A percentile compares a stretch with the other conserved stretches of the same genome.
Evolutionary conservation across 2,797 vertebrate genomes (phyloP).

Genomic region (Rhinogobio ventralis): DNA sequence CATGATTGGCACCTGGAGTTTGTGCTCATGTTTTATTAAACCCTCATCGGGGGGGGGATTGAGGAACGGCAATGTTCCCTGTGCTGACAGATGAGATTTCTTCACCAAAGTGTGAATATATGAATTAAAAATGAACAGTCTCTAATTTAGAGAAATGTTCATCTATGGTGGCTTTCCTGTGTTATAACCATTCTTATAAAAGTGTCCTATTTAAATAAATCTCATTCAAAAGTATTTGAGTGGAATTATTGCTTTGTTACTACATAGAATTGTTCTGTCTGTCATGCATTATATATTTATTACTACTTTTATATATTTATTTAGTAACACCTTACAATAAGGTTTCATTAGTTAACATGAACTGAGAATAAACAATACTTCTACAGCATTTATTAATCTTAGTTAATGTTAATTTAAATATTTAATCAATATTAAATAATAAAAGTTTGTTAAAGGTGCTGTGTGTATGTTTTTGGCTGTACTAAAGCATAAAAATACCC

Average conservation of each 20-base stretch:
- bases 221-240: slow-evolving; percentile 54
- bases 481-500: too few relatives aligned
- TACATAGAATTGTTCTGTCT: not conserved
- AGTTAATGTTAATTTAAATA: not conserved
- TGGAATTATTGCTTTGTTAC: not conserved
- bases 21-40: slow-evolving; percentile 38
- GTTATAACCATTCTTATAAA: slow-evolving; percentile 68
- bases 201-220: slow-evolving; percentile 70
- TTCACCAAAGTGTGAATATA: slow-evolving; percentile 60
- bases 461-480: too few relatives aligned
- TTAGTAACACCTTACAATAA: not conserved
- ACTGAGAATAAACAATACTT: not conserved
- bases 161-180: slow-evolving; percentile 64
- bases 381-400: not conserved
- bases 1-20: slow-evolving; percentile 19
- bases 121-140: slow-evolving; percentile 41
- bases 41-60: slow-evolving; percentile 1
- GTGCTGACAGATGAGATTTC: slow-evolving; percentile 38
- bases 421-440: too few relatives aligned
- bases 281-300: not conserved
- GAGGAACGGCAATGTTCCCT: slow-evolving; percentile 39
- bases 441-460: not conserved
- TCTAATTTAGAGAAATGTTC: slow-evolving; percentile 55
- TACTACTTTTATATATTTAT: not conserved
- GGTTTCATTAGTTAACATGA: not conserved